phyloP scores from a whole-genome alignment of 2,888 invertebrate genomes.

The Argyresthia goedartella region DNA sequence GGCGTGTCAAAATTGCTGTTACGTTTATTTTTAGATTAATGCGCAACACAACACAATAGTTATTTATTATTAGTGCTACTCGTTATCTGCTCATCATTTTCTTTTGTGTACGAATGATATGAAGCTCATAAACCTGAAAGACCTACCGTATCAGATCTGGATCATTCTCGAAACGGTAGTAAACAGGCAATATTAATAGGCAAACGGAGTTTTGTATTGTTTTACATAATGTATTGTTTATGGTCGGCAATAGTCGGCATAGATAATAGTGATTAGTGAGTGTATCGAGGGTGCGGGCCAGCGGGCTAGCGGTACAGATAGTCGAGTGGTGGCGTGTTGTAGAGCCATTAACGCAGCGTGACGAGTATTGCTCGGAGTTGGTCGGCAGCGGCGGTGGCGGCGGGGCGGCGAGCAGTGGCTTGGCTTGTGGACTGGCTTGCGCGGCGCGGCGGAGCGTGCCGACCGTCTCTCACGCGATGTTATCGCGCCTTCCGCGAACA shows the following conservation, averaged over 20 bases:
- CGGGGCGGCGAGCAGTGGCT: slow-evolving; percentile 14
- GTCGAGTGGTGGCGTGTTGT: slow-evolving; percentile 61
- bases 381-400: slow-evolving; percentile 2
- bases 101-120: too few relatives aligned
- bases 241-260: not conserved
- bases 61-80: too few relatives aligned
- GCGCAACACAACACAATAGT: not conserved
- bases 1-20: too few relatives aligned
- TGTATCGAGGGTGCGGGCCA: not conserved
- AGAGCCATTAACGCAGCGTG: slow-evolving; percentile 66
- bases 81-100: slow-evolving; percentile 1
- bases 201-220: too few relatives aligned
- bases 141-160: not conserved
- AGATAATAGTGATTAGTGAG: not conserved
- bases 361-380: slow-evolving; percentile 53
- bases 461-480: slow-evolving; percentile 64
- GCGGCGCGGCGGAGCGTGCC: slow-evolving; percentile 22
- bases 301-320: slow-evolving; percentile 24
- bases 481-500: slow-evolving; percentile 66
- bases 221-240: too few relatives aligned
- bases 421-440: slow-evolving; percentile 20
- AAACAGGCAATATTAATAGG: too few relatives aligned
- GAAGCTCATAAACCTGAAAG: not conserved
- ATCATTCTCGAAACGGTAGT: too few relatives aligned
- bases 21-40: too few relatives aligned